A percentile compares a stretch with the other conserved stretches of the same genome.
These are phyloP conservation scores for Tipula vernalis DNA, from an alignment of 2,888 invertebrate species.

Conservation along the genomic window DNA sequence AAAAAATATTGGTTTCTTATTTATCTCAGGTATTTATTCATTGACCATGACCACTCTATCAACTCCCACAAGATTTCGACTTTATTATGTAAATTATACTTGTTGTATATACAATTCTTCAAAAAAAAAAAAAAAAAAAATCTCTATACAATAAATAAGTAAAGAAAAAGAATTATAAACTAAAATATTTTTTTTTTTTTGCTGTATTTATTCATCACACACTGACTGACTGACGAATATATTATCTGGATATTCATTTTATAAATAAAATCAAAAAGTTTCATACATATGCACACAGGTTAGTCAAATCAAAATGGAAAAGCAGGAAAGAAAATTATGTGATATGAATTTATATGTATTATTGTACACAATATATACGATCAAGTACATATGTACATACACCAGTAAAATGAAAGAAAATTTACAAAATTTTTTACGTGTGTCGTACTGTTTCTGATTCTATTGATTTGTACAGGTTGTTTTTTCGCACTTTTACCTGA, in stretches of 20 bases:
- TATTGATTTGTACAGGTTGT: background rate
- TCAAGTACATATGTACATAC: background rate
- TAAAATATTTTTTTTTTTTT: background rate
- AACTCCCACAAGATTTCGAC: background rate
- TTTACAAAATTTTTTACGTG: background rate
- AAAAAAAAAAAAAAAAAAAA: background rate
- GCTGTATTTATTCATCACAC: background rate
- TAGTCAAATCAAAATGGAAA: background rate
- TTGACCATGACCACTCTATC: background rate
- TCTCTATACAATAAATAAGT: background rate
- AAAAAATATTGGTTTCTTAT: background rate
- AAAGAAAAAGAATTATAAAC: background rate
- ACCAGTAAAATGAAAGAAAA: background rate
- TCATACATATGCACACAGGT: background rate
- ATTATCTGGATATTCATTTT: background rate
- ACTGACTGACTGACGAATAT: background rate
- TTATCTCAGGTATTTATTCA: background rate
- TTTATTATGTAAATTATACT: background rate
- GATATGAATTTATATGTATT: background rate
- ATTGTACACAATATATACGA: background rate
- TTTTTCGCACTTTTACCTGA: constrained; percentile 4
- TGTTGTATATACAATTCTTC: background rate
- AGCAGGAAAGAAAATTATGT: background rate
- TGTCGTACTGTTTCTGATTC: background rate
- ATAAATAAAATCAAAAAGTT: background rate